These are phyloP conservation scores for Tapirus indicus DNA, from an alignment of 2,797 vertebrate genomes.

Conservation along the genomic window DNA sequence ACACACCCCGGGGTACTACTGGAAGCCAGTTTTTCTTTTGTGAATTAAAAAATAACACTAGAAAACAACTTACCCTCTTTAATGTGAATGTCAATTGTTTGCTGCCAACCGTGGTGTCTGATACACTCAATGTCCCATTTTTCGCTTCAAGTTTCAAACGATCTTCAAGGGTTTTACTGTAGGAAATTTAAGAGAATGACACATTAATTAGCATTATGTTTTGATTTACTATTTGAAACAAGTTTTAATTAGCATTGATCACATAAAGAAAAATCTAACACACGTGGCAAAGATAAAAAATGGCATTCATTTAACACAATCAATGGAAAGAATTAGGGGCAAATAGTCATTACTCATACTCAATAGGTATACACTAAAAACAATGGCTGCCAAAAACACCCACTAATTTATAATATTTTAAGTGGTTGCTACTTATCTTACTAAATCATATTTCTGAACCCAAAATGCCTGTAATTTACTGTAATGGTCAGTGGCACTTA, in stretches of 20 bases:
- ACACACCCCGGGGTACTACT: conserved; percentile 4
- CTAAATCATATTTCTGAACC: background rate
- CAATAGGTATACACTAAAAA: background rate
- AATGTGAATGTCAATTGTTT: conserved; percentile 97
- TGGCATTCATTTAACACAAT: background rate
- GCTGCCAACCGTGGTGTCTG: conserved; percentile 95
- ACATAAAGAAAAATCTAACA: background rate
- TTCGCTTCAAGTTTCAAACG: conserved; percentile 95
- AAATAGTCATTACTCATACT: background rate
- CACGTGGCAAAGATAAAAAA: background rate
- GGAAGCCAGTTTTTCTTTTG: background rate
- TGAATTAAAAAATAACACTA: background rate
- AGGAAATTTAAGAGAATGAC: conserved; percentile 60
- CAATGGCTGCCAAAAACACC: background rate
- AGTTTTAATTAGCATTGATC: background rate
- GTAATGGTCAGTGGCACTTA: background rate
- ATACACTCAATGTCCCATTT: conserved; percentile 89
- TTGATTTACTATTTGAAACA: background rate
- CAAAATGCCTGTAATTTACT: background rate
- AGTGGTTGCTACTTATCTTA: background rate
- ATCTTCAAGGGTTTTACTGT: conserved; percentile 96
- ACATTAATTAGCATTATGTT: background rate
- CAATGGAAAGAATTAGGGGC: fast-evolving
- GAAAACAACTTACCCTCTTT: conserved; percentile 91
- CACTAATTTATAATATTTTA: too few relatives aligned